phyloP scores from a whole-genome alignment of 2,888 invertebrate genomes.

The Lithophane ornitopus region DNA sequence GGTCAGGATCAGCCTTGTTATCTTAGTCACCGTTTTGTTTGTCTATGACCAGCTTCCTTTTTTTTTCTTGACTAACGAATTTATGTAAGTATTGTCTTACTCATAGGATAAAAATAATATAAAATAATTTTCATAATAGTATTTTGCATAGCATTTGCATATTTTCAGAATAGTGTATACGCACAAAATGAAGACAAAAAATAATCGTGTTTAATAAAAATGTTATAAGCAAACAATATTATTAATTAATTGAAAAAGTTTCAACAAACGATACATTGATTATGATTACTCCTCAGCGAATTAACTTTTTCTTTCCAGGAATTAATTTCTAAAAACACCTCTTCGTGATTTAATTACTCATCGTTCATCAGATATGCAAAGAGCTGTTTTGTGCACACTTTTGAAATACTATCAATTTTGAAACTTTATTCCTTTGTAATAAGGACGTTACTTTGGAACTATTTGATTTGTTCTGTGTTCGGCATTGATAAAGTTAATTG shows the following conservation, averaged over 20 bases:
- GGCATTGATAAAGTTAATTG: slow-evolving; percentile 48
- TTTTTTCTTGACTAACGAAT: slow-evolving; percentile 1
- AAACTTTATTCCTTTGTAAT: slow-evolving; percentile 19
- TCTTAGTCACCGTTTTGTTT: slow-evolving; percentile 42
- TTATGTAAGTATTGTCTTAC: neutral
- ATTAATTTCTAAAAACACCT: slow-evolving; percentile 47
- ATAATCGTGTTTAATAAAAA: slow-evolving; percentile 4
- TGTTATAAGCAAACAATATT: neutral
- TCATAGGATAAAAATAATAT: neutral
- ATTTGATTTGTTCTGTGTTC: slow-evolving; percentile 13
- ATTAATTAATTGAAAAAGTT: neutral
- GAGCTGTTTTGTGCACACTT: slow-evolving; percentile 24
- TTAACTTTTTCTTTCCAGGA: slow-evolving; percentile 26
- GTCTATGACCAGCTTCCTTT: slow-evolving; percentile 11
- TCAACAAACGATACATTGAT: slow-evolving; percentile 19
- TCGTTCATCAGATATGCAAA: slow-evolving; percentile 38
- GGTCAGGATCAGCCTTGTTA: slow-evolving; percentile 1
- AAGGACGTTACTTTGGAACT: neutral
- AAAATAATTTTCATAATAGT: neutral
- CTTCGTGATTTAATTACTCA: slow-evolving; percentile 62
- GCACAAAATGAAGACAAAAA: slow-evolving; percentile 5
- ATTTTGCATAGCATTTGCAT: too few species aligned
- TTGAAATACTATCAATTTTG: slow-evolving; percentile 18
- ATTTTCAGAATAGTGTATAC: neutral
- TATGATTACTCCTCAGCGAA: slow-evolving; percentile 19